Conservation (phyloP, 2,888 invertebrate species). For the Alcis repandata region DNA sequence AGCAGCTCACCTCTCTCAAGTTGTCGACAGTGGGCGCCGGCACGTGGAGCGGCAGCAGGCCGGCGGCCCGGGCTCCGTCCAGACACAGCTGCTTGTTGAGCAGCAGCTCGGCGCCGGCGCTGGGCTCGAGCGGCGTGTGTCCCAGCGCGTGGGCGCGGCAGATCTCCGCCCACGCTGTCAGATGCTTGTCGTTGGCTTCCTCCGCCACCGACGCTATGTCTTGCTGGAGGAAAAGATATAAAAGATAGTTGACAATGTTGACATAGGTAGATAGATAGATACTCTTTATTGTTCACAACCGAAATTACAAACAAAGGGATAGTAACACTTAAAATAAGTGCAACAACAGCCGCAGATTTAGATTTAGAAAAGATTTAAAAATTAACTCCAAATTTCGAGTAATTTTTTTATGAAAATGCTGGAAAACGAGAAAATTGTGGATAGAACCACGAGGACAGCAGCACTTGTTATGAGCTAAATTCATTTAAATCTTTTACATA, state of each 20-base stretch:
- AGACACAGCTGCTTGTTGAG: conserved; percentile 93
- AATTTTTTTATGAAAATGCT: too few species aligned
- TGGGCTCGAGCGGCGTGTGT: conserved; percentile 96
- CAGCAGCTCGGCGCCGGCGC: conserved; percentile 93
- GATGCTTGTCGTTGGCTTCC: conserved; percentile 97
- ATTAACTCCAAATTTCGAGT: too few species aligned
- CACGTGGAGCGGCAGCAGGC: conserved; percentile 86
- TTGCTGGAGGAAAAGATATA: conserved; percentile 76
- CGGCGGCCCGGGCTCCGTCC: conserved; percentile 89
- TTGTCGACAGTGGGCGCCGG: conserved; percentile 88
- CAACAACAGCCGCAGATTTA: too few species aligned
- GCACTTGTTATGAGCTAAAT: too few species aligned
- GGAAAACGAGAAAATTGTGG: too few species aligned
- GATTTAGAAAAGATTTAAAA: too few species aligned
- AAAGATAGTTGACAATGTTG: background rate
- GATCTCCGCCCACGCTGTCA: conserved; percentile 96
- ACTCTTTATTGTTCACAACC: too few species aligned
- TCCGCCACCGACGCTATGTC: conserved; percentile 94
- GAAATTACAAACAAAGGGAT: too few species aligned
- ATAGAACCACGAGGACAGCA: too few species aligned
- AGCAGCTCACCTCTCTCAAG: conserved; percentile 68
- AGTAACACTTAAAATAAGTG: too few species aligned
- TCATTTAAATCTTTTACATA: too few species aligned
- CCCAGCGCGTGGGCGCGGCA: conserved; percentile 91
- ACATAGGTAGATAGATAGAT: too few species aligned